phyloP scores from a whole-genome alignment of 2,113 vertebrate species.

The Fulica atra region DNA sequence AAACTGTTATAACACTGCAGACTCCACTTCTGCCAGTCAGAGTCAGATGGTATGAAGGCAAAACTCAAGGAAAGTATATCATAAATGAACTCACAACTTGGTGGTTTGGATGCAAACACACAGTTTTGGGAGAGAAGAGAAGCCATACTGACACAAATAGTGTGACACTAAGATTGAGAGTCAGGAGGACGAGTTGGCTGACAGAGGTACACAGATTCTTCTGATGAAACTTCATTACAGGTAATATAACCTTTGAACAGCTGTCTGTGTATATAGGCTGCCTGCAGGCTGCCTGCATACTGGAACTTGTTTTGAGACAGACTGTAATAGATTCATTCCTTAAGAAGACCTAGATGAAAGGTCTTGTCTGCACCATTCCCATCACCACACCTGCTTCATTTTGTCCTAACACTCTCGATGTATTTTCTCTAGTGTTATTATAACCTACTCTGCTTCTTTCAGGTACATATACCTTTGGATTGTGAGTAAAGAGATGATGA shows the following conservation, averaged over 20 bases:
- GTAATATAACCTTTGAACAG: neutral
- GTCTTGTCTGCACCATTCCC: neutral
- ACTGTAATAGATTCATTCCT: neutral
- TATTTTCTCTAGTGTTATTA: neutral
- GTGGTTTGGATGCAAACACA: neutral
- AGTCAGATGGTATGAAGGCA: neutral
- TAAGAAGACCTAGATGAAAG: neutral
- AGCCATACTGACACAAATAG: neutral
- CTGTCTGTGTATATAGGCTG: neutral
- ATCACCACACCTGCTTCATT: neutral
- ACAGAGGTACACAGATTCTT: neutral
- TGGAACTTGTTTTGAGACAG: neutral
- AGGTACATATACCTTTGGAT: neutral
- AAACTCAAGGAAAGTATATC: rapidly evolving
- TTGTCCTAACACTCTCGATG: neutral
- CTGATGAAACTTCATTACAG: neutral
- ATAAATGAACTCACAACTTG: neutral
- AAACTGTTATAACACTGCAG: neutral
- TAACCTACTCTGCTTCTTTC: neutral
- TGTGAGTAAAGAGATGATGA: neutral
- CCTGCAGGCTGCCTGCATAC: neutral
- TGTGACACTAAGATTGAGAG: neutral
- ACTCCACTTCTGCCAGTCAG: neutral
- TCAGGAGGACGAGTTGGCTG: neutral
- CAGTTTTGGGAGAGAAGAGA: neutral